Conservation (phyloP, 2,113 vertebrate genomes). For the Poicephalus meyeri region DNA sequence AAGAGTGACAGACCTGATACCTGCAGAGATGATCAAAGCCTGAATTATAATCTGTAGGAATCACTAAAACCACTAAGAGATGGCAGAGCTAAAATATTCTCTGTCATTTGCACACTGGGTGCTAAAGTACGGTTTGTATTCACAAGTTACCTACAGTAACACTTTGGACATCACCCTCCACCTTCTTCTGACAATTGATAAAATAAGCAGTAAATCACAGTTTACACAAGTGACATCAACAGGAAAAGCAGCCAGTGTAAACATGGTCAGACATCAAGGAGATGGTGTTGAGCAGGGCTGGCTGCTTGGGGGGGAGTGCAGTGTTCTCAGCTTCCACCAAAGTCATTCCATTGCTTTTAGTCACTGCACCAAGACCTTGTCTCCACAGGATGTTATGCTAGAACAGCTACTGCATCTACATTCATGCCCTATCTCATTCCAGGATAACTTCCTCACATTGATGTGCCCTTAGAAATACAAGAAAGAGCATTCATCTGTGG, state of each 20-base stretch:
- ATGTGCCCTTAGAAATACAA: slow-evolving; percentile 35
- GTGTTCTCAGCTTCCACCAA: background rate
- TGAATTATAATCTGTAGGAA: background rate
- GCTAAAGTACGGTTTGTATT: background rate
- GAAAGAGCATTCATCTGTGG: slow-evolving; percentile 21
- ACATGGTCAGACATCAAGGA: background rate
- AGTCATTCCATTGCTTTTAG: slow-evolving; percentile 23
- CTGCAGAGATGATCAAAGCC: background rate
- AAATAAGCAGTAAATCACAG: background rate
- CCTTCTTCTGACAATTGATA: background rate
- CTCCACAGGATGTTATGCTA: slow-evolving; percentile 26
- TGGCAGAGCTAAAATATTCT: background rate
- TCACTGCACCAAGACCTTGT: slow-evolving; percentile 3
- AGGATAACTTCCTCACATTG: slow-evolving; percentile 52
- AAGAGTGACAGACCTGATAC: background rate
- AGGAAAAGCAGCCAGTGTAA: background rate
- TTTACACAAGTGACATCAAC: background rate
- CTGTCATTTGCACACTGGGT: background rate
- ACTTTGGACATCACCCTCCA: background rate
- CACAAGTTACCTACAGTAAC: background rate
- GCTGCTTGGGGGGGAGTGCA: background rate
- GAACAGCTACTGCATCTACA: slow-evolving; percentile 40
- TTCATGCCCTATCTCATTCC: slow-evolving; percentile 50
- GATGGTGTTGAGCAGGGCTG: background rate
- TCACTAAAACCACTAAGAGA: background rate